Percentiles rank a stretch among this genome's conserved stretches.
These are phyloP conservation scores for Drosophila prosaltans DNA, from an alignment of 1,140 invertebrate genomes.

Conservation along the genomic window DNA sequence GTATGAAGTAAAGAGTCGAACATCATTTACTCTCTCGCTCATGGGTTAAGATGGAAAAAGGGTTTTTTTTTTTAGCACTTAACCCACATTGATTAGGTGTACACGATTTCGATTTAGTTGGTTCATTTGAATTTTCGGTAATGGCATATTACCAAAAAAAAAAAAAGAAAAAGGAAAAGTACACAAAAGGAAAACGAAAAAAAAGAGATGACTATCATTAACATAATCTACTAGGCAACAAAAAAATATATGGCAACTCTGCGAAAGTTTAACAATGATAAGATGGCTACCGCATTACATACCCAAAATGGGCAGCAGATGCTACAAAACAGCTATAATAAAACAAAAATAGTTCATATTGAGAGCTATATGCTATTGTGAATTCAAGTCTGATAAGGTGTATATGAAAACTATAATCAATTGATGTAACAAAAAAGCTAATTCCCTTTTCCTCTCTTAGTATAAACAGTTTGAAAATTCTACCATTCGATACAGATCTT, in stretches of 20 bases:
- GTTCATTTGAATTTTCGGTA: constrained; percentile 10
- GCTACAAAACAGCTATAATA: too few relatives aligned
- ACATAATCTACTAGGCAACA: background rate
- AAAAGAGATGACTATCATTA: background rate
- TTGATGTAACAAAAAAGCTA: too few relatives aligned
- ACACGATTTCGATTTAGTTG: constrained; percentile 5
- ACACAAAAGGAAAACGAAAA: background rate
- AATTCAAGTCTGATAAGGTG: too few relatives aligned
- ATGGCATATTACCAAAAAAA: background rate
- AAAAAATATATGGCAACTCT: background rate
- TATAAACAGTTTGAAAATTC: too few relatives aligned
- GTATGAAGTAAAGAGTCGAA: constrained; percentile 1
- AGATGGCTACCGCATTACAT: too few relatives aligned
- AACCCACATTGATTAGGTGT: constrained; percentile 13
- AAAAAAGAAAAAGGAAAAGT: background rate
- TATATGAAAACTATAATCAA: too few relatives aligned
- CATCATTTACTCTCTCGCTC: constrained; percentile 4
- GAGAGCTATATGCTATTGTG: too few relatives aligned
- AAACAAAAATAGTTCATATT: too few relatives aligned
- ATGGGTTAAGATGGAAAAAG: constrained; percentile 3
- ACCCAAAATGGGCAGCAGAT: too few relatives aligned
- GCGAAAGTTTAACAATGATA: too few relatives aligned
- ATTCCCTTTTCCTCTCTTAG: too few relatives aligned
- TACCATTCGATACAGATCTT: too few relatives aligned
- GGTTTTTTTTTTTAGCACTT: background rate